These are phyloP conservation scores for Nannobrachium achirus DNA, from an alignment of 2,113 vertebrate genomes.

Conservation along the genomic window DNA sequence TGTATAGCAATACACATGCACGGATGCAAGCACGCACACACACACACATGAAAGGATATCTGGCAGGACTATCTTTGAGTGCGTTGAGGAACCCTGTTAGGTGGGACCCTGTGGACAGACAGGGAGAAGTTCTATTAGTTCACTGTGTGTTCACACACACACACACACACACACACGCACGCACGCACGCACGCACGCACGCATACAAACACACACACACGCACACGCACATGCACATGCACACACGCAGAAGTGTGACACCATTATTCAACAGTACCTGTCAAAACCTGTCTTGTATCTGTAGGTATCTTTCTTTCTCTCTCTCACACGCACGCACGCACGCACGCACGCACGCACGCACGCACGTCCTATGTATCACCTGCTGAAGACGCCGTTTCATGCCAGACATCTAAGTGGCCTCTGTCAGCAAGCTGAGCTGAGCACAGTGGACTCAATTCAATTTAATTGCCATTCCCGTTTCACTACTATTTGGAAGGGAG, in stretches of 20 bases:
- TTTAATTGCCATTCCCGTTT: constrained; percentile 31
- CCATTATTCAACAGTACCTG: constrained; percentile 15
- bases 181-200: background rate
- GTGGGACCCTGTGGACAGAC: constrained; percentile 85
- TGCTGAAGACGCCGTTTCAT: constrained; percentile 9
- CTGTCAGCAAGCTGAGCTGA: constrained; percentile 24
- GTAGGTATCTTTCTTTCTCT: background rate
- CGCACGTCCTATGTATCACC: constrained; percentile 13
- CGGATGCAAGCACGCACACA: too few species aligned
- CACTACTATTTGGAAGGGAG: constrained; percentile 15
- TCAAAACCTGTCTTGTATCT: background rate
- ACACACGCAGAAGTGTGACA: constrained; percentile 3
- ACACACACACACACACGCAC: background rate
- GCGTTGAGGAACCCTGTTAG: constrained; percentile 88
- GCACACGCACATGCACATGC: background rate
- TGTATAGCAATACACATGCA: too few species aligned
- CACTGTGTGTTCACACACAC: background rate
- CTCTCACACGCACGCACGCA: background rate
- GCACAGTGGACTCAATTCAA: background rate
- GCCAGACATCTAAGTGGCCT: constrained; percentile 8
- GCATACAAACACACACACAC: background rate
- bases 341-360: background rate
- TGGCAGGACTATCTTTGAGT: constrained; percentile 95
- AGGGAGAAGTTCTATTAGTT: constrained; percentile 28
- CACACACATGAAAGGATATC: constrained; percentile 89